phyloP scores from a whole-genome alignment of 2,113 vertebrate species.

The Serilophus lunatus region DNA sequence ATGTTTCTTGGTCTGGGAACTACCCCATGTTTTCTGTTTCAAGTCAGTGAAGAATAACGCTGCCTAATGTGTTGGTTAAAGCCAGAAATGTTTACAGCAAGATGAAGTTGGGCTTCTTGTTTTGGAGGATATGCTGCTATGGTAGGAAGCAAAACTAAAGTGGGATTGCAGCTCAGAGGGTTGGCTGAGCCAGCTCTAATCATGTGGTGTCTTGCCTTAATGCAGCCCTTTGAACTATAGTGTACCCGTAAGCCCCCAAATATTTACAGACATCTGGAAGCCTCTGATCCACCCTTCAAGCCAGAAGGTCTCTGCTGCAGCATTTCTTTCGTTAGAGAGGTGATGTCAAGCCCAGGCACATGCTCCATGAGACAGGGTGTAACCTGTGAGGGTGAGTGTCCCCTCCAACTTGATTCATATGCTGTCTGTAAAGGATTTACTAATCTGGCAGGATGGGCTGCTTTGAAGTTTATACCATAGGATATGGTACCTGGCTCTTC shows the following conservation, averaged over 20 bases:
- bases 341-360: neutral
- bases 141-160: neutral
- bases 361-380: neutral
- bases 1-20: neutral
- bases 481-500: neutral
- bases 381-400: neutral
- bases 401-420: neutral
- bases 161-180: neutral
- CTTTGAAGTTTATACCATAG: neutral
- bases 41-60: neutral
- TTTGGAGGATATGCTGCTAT: neutral
- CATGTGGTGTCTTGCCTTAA: accelerated
- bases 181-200: neutral
- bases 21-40: neutral
- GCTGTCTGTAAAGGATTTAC: neutral
- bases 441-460: neutral
- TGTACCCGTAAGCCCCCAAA: accelerated
- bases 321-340: neutral
- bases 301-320: neutral
- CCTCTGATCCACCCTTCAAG: accelerated
- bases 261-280: neutral
- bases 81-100: neutral
- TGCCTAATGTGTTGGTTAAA: neutral
- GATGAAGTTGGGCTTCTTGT: neutral
- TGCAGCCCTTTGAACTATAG: neutral